Evolutionary conservation across 2,797 vertebrate species (phyloP).

Genomic region (Gymnothorax reevesii): DNA sequence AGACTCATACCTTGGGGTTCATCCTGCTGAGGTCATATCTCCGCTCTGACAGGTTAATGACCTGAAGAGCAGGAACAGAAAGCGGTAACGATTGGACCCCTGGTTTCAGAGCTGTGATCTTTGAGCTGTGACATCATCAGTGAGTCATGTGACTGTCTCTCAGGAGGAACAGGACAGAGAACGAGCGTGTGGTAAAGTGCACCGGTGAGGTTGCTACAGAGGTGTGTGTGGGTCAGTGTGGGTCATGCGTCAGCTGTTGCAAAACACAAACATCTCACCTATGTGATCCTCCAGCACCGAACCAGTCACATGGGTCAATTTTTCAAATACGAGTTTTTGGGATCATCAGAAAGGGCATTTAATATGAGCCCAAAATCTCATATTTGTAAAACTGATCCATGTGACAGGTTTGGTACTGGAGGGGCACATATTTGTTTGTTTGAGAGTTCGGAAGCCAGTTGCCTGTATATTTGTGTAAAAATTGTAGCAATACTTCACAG

Average conservation of each 20-base stretch:
- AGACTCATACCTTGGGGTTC: slow-evolving; percentile 85
- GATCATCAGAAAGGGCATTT: too few relatives aligned
- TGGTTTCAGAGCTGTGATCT: background rate
- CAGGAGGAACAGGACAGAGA: background rate
- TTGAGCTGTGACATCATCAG: background rate
- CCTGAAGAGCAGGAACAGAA: slow-evolving; percentile 66
- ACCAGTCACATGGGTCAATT: too few relatives aligned
- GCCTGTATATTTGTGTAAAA: background rate
- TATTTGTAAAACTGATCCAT: too few relatives aligned
- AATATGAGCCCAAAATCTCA: too few relatives aligned
- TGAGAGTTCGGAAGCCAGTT: background rate
- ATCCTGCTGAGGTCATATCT: slow-evolving; percentile 88
- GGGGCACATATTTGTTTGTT: background rate
- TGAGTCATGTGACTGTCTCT: background rate
- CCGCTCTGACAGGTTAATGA: slow-evolving; percentile 94
- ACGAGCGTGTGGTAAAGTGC: background rate
- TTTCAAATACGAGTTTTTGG: too few relatives aligned
- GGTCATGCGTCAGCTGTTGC: background rate
- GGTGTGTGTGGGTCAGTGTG: background rate
- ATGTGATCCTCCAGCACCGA: too few relatives aligned
- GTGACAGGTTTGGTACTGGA: too few relatives aligned
- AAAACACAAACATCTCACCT: background rate
- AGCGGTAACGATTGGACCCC: slow-evolving; percentile 14
- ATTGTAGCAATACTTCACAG: background rate
- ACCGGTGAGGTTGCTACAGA: background rate